Percentiles rank a stretch among this genome's conserved stretches.
Conservation (phyloP, 1,140 invertebrate genomes). For the Drosophila erecta region DNA sequence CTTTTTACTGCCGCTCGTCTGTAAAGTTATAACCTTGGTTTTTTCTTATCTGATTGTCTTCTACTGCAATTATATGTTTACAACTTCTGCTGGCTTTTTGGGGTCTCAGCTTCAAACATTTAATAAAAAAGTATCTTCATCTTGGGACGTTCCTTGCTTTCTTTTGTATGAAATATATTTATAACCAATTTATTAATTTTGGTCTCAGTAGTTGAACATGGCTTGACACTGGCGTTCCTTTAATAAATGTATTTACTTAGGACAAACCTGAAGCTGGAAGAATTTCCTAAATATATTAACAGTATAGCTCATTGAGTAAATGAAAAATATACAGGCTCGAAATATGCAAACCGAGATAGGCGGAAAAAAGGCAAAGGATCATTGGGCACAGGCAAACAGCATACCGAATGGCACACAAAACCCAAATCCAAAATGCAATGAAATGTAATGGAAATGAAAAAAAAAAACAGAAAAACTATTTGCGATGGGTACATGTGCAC, state of each 20-base stretch:
- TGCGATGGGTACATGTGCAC: slow-evolving; percentile 13
- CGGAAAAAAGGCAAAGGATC: slow-evolving; percentile 2
- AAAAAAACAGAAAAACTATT: slow-evolving; percentile 54
- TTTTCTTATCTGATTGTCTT: too few species aligned
- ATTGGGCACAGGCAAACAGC: slow-evolving; percentile 6
- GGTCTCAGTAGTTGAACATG: too few species aligned
- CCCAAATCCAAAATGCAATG: slow-evolving; percentile 41
- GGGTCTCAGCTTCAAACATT: not conserved
- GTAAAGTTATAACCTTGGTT: not conserved
- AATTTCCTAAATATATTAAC: slow-evolving; percentile 37
- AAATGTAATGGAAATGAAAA: slow-evolving; percentile 72
- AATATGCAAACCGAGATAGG: slow-evolving; percentile 31
- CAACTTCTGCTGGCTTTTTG: too few species aligned
- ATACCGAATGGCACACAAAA: slow-evolving; percentile 29
- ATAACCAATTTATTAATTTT: too few species aligned
- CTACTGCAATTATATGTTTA: too few species aligned
- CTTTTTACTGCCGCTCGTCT: not conserved
- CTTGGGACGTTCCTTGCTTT: too few species aligned
- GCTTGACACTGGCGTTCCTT: not conserved
- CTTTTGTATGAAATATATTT: too few species aligned
- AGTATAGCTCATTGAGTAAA: slow-evolving; percentile 64
- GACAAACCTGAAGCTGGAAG: too few species aligned
- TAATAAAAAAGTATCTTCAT: not conserved
- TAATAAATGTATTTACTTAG: too few species aligned
- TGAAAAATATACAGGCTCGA: slow-evolving; percentile 7